Percentiles rank a stretch among this genome's conserved stretches.
These are phyloP conservation scores for Condylostylus longicornis DNA, from an alignment of 1,140 invertebrate genomes.

Conservation along the genomic window DNA sequence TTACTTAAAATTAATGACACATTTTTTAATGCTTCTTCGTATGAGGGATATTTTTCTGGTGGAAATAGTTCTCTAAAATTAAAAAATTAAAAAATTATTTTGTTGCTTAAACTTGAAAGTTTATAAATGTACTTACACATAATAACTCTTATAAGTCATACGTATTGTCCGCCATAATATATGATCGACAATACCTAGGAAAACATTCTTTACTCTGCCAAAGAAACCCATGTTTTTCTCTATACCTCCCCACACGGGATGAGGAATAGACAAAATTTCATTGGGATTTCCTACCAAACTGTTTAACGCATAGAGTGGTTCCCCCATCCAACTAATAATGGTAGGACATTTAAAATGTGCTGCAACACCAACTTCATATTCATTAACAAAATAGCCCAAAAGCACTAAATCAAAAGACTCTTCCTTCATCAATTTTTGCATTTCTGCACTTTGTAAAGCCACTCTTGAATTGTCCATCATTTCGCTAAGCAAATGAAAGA, in stretches of 20 bases:
- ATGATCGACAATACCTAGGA: neutral
- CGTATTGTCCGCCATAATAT: neutral
- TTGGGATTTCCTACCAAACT: neutral
- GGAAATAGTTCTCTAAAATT: neutral
- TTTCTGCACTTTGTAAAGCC: no score
- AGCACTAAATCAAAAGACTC: slow-evolving; percentile 21
- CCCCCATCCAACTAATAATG: slow-evolving; percentile 6
- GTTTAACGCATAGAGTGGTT: neutral
- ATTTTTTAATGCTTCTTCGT: neutral
- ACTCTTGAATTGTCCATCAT: no score
- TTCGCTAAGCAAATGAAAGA: no score
- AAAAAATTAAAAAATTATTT: neutral
- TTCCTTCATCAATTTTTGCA: neutral
- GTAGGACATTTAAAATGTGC: slow-evolving; percentile 19
- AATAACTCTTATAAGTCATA: neutral
- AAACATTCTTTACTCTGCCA: neutral
- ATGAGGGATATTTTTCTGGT: neutral
- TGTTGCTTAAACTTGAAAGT: neutral
- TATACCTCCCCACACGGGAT: neutral
- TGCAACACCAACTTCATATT: slow-evolving; percentile 21
- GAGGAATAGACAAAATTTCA: neutral
- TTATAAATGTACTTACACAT: neutral
- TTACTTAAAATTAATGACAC: slow-evolving; percentile 2
- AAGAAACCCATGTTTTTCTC: neutral
- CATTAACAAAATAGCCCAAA: slow-evolving; percentile 21